These are phyloP conservation scores for Vireo griseus DNA, from an alignment of 2,797 vertebrate genomes.

Conservation along the genomic window DNA sequence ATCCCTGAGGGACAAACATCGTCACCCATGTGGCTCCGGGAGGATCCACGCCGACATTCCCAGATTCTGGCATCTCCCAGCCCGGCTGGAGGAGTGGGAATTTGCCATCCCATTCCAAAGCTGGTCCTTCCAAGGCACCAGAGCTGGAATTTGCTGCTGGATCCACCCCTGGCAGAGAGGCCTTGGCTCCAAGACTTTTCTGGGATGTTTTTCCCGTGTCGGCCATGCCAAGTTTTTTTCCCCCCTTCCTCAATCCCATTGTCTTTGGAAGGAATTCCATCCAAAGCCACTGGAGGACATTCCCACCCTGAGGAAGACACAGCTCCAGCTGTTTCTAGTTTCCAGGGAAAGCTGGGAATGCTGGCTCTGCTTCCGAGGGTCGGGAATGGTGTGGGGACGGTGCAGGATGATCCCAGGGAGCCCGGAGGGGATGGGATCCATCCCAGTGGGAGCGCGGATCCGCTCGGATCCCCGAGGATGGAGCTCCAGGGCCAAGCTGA, in stretches of 20 bases:
- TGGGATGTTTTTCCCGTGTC: background rate
- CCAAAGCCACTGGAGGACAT: background rate
- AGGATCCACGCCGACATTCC: background rate
- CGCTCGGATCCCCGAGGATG: accelerated
- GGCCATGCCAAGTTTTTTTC: background rate
- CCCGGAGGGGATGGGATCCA: accelerated
- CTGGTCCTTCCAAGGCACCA: accelerated
- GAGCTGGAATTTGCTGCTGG: background rate
- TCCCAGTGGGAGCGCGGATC: background rate
- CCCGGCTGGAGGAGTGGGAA: background rate
- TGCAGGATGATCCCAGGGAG: background rate
- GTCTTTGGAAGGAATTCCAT: background rate
- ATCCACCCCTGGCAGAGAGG: too few species aligned
- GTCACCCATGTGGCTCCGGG: accelerated
- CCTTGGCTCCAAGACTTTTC: background rate
- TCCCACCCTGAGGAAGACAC: background rate
- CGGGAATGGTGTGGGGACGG: accelerated
- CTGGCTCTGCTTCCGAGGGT: background rate
- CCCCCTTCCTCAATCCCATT: background rate
- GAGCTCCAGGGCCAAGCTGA: background rate
- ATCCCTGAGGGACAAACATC: background rate
- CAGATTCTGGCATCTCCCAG: background rate
- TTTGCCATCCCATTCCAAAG: background rate
- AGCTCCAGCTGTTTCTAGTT: background rate
- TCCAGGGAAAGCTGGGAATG: background rate